These are phyloP conservation scores for Rutilus rutilus DNA, from an alignment of 2,113 vertebrate species.

Conservation along the genomic window DNA sequence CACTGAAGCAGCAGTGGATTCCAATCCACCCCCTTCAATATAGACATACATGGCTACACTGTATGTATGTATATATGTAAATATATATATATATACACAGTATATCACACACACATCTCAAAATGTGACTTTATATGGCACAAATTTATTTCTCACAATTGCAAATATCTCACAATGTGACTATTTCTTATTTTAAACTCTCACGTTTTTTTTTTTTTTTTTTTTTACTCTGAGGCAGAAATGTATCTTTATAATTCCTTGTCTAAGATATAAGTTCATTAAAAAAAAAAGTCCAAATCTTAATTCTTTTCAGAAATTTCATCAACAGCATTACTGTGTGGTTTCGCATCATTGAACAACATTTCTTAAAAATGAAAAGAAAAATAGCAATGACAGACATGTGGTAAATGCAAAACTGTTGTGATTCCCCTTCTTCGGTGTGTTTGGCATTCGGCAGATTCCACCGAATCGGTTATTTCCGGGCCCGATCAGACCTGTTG, in stretches of 20 bases:
- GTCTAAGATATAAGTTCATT: background rate
- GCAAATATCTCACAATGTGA: background rate
- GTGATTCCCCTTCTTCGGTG: background rate
- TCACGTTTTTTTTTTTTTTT: background rate
- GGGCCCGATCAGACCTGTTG: slow-evolving; percentile 36
- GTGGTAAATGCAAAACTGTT: background rate
- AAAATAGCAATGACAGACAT: slow-evolving; percentile 29
- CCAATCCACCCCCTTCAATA: too few species aligned
- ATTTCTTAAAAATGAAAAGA: background rate
- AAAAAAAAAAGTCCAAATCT: background rate
- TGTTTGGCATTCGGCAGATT: slow-evolving; percentile 4
- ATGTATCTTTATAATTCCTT: background rate
- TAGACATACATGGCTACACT: too few species aligned
- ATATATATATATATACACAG: too few species aligned
- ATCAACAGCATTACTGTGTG: background rate
- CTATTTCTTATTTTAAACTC: background rate
- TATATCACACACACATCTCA: background rate
- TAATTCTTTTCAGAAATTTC: background rate
- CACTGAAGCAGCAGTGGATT: too few species aligned
- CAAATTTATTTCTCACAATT: background rate
- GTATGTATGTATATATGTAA: too few species aligned
- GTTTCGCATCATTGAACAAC: background rate
- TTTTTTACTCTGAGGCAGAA: background rate
- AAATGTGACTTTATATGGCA: background rate
- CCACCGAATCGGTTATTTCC: slow-evolving; percentile 7